Conservation (phyloP, 1,140 invertebrate genomes). For the Lucilia sericata region DNA sequence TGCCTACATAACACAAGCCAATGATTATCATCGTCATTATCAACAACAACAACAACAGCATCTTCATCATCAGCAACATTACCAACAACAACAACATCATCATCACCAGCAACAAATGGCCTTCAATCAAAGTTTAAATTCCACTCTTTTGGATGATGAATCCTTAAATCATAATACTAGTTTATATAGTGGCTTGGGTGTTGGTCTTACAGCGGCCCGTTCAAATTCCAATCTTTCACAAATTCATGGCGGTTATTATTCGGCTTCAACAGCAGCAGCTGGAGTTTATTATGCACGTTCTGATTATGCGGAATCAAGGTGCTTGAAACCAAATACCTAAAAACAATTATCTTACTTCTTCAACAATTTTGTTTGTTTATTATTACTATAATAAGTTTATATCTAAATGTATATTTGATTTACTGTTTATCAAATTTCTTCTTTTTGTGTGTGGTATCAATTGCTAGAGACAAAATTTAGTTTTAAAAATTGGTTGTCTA, state of each 20-base stretch:
- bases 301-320: constrained; percentile 64
- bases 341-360: not conserved
- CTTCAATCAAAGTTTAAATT: constrained; percentile 51
- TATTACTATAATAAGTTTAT: not conserved
- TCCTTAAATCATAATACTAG: constrained; percentile 46
- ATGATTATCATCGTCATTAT: constrained; percentile 65
- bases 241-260: constrained; percentile 41
- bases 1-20: constrained; percentile 67
- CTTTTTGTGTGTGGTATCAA: too few relatives aligned
- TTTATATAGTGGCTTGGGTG: constrained; percentile 51
- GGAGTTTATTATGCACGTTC: constrained; percentile 48
- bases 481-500: too few relatives aligned
- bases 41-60: constrained; percentile 53
- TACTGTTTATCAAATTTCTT: too few relatives aligned
- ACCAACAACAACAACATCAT: constrained; percentile 49
- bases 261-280: constrained; percentile 7
- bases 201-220: constrained; percentile 48
- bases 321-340: constrained; percentile 47
- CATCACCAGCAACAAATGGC: constrained; percentile 48
- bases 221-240: constrained; percentile 54
- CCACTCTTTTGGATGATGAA: constrained; percentile 57
- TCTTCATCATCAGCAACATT: constrained; percentile 53
- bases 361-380: not conserved
- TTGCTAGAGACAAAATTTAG: too few relatives aligned
- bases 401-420: not conserved